These are phyloP conservation scores for Agrochola lota DNA, from an alignment of 2,888 invertebrate genomes.

Conservation along the genomic window DNA sequence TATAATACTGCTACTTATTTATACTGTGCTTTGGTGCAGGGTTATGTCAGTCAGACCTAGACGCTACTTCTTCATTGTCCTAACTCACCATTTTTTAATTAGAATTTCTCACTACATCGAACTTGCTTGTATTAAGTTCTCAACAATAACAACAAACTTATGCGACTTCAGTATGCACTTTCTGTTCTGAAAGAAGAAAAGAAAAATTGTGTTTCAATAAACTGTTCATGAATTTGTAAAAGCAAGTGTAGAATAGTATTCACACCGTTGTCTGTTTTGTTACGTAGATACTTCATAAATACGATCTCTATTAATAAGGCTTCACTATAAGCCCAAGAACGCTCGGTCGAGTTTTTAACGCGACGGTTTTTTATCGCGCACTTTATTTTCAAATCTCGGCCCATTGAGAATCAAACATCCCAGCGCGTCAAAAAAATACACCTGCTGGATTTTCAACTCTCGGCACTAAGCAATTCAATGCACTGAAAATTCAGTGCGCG, in stretches of 20 bases:
- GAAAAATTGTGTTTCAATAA: background rate
- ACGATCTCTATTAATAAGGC: conserved; percentile 1
- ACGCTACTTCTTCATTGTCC: background rate
- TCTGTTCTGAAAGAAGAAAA: background rate
- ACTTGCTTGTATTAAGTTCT: background rate
- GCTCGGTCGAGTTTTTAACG: background rate
- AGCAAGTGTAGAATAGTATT: background rate
- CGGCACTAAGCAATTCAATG: background rate
- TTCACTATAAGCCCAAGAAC: too few species aligned
- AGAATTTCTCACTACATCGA: too few species aligned
- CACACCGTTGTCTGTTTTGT: background rate
- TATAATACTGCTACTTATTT: too few species aligned
- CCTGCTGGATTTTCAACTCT: background rate
- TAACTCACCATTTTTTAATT: too few species aligned
- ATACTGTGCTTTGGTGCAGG: too few species aligned
- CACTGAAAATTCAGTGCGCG: background rate
- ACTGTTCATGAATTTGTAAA: background rate
- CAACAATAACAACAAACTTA: background rate
- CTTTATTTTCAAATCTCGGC: background rate
- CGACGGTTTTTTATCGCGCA: too few species aligned
- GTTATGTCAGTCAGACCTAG: too few species aligned
- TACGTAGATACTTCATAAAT: background rate
- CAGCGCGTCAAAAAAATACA: background rate
- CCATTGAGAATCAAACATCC: background rate
- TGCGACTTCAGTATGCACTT: background rate